Percentiles rank a stretch among this genome's conserved stretches.
These are phyloP conservation scores for Elanoides forficatus DNA, from an alignment of 2,113 vertebrate genomes.

Conservation along the genomic window DNA sequence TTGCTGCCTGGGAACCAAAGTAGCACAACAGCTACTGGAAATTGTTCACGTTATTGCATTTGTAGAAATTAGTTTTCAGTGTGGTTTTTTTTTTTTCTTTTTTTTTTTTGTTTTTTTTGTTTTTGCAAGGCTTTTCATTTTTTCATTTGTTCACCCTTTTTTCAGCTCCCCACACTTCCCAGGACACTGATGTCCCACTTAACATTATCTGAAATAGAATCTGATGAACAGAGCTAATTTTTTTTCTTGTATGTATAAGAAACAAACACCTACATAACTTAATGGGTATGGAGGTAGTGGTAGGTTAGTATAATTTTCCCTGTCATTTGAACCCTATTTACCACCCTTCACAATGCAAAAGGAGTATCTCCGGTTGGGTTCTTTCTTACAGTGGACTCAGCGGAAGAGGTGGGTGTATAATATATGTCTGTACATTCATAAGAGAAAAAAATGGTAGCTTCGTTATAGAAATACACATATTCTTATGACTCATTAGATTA, in stretches of 20 bases:
- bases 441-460: background rate
- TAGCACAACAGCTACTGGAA: background rate
- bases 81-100: too few relatives aligned
- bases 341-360: background rate
- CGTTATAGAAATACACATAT: background rate
- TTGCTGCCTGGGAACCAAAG: background rate
- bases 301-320: background rate
- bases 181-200: background rate
- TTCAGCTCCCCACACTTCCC: background rate
- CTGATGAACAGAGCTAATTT: background rate
- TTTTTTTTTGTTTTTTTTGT: accelerated
- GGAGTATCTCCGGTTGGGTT: background rate
- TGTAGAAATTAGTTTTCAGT: background rate
- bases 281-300: background rate
- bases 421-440: background rate
- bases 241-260: background rate
- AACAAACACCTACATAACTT: background rate
- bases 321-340: background rate
- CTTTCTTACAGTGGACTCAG: background rate
- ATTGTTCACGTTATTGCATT: background rate
- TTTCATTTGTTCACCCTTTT: background rate
- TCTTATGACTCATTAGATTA: background rate
- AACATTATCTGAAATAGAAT: background rate
- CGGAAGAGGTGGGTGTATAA: background rate
- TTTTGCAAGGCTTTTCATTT: background rate